A percentile compares a stretch with the other conserved stretches of the same genome.
Conservation (phyloP, 2,888 invertebrate genomes). For the Lysandra coridon region DNA sequence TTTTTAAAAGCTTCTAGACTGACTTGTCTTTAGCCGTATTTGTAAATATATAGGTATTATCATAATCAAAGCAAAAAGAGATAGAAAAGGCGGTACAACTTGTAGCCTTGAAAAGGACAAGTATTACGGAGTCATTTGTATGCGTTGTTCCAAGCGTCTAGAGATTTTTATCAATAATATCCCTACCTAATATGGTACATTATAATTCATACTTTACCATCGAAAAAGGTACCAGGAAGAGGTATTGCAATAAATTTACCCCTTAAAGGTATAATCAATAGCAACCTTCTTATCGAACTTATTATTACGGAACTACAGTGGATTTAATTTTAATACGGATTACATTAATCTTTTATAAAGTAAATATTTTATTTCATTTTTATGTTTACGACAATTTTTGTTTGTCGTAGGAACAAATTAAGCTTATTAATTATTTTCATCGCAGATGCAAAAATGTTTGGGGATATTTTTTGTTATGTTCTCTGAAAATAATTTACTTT, state of each 20-base stretch:
- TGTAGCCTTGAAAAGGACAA: not conserved
- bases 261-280: slow-evolving; percentile 29
- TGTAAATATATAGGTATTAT: not conserved
- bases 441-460: too few species aligned
- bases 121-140: slow-evolving; percentile 1
- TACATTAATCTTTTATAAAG: not conserved
- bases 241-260: slow-evolving; percentile 23
- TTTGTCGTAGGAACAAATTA: too few species aligned
- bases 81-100: not conserved
- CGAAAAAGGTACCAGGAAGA: slow-evolving; percentile 19
- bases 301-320: not conserved
- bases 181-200: not conserved
- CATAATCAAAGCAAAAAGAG: not conserved
- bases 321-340: not conserved
- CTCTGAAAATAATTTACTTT: too few species aligned
- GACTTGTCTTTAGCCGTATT: too few species aligned
- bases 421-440: too few species aligned
- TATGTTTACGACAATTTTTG: too few species aligned
- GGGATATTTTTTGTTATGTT: too few species aligned
- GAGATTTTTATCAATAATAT: slow-evolving; percentile 18
- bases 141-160: slow-evolving; percentile 4
- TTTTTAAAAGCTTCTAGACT: too few species aligned
- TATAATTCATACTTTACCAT: slow-evolving; percentile 29
- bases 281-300: not conserved
- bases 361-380: not conserved